Conservation (phyloP, 1,140 invertebrate genomes). For the Hylaeus volcanicus region DNA sequence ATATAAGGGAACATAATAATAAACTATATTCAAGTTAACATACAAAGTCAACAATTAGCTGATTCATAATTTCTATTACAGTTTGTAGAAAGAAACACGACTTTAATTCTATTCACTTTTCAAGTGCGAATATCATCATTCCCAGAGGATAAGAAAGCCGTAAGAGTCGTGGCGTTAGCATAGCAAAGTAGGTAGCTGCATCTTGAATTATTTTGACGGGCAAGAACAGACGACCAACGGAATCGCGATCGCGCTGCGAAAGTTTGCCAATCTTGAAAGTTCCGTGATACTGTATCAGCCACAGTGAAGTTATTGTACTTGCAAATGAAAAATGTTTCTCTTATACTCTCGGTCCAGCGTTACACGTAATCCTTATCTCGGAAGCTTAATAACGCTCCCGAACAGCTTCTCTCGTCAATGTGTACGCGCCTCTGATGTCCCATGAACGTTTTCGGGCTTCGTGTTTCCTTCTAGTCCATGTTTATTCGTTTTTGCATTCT, state of each 20-base stretch:
- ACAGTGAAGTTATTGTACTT: conserved; percentile 31
- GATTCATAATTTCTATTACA: too few relatives aligned
- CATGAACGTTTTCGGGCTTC: neutral
- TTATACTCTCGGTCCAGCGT: neutral
- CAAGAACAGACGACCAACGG: neutral
- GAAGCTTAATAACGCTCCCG: neutral
- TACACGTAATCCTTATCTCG: conserved; percentile 5
- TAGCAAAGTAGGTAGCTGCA: neutral
- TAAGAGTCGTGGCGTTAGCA: too few relatives aligned
- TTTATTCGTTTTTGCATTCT: too few relatives aligned
- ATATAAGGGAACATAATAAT: too few relatives aligned
- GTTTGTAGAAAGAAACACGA: too few relatives aligned
- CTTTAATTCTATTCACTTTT: too few relatives aligned
- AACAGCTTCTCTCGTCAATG: neutral
- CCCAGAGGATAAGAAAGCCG: too few relatives aligned
- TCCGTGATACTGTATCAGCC: neutral
- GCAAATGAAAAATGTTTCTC: conserved; percentile 44
- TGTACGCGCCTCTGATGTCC: too few relatives aligned
- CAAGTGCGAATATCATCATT: too few relatives aligned
- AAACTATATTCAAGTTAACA: too few relatives aligned
- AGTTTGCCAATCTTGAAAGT: conserved; percentile 18
- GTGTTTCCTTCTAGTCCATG: too few relatives aligned
- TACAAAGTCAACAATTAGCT: too few relatives aligned
- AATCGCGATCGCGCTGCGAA: neutral
- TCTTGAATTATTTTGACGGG: neutral